These are phyloP conservation scores for Sebastes cheni DNA, from an alignment of 2,797 vertebrate genomes.

Conservation along the genomic window DNA sequence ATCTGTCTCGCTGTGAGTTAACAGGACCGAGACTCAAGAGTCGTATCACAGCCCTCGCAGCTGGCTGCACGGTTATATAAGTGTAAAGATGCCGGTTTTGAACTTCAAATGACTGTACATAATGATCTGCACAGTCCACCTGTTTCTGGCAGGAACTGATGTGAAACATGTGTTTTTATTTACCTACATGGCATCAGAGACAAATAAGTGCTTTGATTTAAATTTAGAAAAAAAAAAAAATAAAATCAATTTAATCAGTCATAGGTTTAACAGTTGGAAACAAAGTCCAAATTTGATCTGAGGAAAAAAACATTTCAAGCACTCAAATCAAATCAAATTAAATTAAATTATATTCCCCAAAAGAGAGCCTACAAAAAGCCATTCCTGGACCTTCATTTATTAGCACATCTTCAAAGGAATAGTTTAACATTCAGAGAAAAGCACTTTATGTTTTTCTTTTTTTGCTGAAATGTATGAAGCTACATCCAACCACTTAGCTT, in stretches of 20 bases:
- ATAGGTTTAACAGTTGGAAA: background rate
- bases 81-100: conserved; percentile 1
- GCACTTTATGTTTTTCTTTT: background rate
- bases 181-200: background rate
- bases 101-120: background rate
- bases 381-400: background rate
- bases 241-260: background rate
- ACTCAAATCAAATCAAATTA: background rate
- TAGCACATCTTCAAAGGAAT: background rate
- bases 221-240: background rate
- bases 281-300: background rate
- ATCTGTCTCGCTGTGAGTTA: conserved; percentile 40
- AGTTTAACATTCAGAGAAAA: background rate
- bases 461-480: background rate
- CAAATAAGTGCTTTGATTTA: background rate
- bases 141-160: background rate
- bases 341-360: background rate
- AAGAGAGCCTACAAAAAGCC: background rate
- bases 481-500: background rate
- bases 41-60: conserved; percentile 21
- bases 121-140: background rate
- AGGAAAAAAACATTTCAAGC: background rate
- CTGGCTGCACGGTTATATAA: conserved; percentile 37
- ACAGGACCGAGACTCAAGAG: conserved; percentile 10
- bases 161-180: background rate